These are phyloP conservation scores for Noctua janthe DNA, from an alignment of 2,888 invertebrate genomes.

Conservation along the genomic window DNA sequence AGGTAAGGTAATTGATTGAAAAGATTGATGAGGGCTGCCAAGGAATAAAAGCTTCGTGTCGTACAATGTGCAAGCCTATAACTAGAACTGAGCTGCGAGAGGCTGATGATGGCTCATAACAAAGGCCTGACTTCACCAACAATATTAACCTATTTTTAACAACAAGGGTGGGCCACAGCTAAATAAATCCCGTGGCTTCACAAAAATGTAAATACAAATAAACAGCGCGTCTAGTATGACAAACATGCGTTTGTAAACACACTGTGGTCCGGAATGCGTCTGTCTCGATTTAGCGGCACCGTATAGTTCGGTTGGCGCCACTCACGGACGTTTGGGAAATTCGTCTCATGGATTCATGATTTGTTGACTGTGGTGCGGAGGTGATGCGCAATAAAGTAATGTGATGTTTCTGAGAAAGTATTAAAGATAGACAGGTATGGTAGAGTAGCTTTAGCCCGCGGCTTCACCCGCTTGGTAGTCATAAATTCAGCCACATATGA, in stretches of 20 bases:
- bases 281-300: slow-evolving; percentile 59
- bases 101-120: not conserved
- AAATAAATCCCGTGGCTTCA: slow-evolving; percentile 10
- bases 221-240: slow-evolving; percentile 49
- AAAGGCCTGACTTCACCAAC: not conserved
- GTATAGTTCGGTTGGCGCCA: slow-evolving; percentile 51
- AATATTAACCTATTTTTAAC: not conserved
- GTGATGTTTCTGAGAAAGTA: not conserved
- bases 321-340: slow-evolving; percentile 10
- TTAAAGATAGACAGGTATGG: not conserved
- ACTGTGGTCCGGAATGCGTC: slow-evolving; percentile 63
- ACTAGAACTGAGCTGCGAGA: not conserved
- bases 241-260: slow-evolving; percentile 71
- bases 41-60: not conserved
- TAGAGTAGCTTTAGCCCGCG: not conserved
- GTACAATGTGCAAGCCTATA: not conserved
- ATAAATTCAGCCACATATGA: not conserved
- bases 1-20: not conserved
- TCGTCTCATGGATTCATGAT: slow-evolving; percentile 19
- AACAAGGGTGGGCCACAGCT: not conserved
- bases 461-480: not conserved
- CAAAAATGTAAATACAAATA: slow-evolving; percentile 56
- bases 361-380: slow-evolving; percentile 32
- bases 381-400: slow-evolving; percentile 5
- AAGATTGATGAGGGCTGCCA: no score